phyloP scores from a whole-genome alignment of 1,140 invertebrate genomes.

The Drosophila azteca region DNA sequence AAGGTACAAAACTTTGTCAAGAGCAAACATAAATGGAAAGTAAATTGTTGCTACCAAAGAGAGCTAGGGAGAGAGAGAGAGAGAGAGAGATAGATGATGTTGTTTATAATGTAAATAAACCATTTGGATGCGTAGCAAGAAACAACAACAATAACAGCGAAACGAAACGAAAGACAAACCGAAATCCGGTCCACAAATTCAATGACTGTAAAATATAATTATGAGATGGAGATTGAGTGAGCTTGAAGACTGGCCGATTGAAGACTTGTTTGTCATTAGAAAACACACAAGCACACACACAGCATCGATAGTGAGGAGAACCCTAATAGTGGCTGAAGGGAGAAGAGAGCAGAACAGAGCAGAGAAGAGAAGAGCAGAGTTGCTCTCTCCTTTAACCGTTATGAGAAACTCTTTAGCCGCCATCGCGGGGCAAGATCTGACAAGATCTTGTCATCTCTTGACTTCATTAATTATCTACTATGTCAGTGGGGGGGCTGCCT shows the following conservation, averaged over 20 bases:
- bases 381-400: constrained; percentile 68
- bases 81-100: constrained; percentile 32
- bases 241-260: background rate
- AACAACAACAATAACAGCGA: constrained; percentile 1
- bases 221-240: constrained; percentile 17
- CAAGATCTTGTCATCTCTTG: constrained; percentile 34
- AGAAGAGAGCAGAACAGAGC: background rate
- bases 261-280: constrained; percentile 21
- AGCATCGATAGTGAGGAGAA: constrained; percentile 48
- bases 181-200: constrained; percentile 71
- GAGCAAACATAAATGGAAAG: constrained; percentile 78
- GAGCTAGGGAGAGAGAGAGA: constrained; percentile 41
- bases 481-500: background rate
- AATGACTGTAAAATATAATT: constrained; percentile 69
- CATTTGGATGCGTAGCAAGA: constrained; percentile 70
- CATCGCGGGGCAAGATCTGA: constrained; percentile 16
- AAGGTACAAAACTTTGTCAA: constrained; percentile 81
- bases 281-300: background rate
- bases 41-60: constrained; percentile 59
- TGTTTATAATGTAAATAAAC: constrained; percentile 80
- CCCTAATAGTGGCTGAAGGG: constrained; percentile 47
- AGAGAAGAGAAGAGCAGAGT: constrained; percentile 19
- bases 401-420: constrained; percentile 33
- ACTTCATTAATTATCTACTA: constrained; percentile 43
- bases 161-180: constrained; percentile 18